Evolutionary conservation across 1,140 invertebrate species (phyloP), one percentile per base, ranked within the genome.

Genomic region (Euura saliciscinereae): DNA sequence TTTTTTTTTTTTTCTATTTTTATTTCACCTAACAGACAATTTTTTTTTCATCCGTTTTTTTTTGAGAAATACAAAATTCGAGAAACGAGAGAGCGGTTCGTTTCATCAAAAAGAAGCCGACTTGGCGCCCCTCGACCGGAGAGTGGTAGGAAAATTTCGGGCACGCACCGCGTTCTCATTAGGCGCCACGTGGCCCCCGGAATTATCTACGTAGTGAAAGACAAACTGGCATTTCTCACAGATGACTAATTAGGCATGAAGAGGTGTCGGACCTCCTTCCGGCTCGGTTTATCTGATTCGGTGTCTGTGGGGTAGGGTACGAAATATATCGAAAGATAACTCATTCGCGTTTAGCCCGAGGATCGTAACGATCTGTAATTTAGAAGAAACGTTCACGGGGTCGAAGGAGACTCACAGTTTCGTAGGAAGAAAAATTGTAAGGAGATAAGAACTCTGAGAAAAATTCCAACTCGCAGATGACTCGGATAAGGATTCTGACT

Each of bases 201-300:
- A 84, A 84, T 84, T 84, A 84, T 82, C 81, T 78, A 76, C 74
- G 73, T 76, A 73, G 74, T 72, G 74, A 72, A 73, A 78, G 77
- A 77, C 76, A 70, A 74, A 75, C 78, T 75, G 77, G 78, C 77
- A 78, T 81, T 81, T 81, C 76, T 79, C 78, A 76, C 78, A 78
- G 71, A 79, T 76, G 78, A 78, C 82, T 84, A 82, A 84, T 84
- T 82, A 82, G 78, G 79, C 79, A 80, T 77, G 78, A 81, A 80
- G 80, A 59, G 69, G 46, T 45, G 72, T 45, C 68, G 44, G 51
- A n/a, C 72, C n/a, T 64, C 43, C 68, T 8, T 65, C n/a, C 66
- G 71, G 67, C 71, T 72, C 64, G 64, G 65, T 70, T 65, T 71
- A 28, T 67, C 13, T 67, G 43, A 44, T 67, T 42, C 10, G 10